phyloP scores from a whole-genome alignment of 2,888 invertebrate genomes.

The Pilophorus perplexus region DNA sequence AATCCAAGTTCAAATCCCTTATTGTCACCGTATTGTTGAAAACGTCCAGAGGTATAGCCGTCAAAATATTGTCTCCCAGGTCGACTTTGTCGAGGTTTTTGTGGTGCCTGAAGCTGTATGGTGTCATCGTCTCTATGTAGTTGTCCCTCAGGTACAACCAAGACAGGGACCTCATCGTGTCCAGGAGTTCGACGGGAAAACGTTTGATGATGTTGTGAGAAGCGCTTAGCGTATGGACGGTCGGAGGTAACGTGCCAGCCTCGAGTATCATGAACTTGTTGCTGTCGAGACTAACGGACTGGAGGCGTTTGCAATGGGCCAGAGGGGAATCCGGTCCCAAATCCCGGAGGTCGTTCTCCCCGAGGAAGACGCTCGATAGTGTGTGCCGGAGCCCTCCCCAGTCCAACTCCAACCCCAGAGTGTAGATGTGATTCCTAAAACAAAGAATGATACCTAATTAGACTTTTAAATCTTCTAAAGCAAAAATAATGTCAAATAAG shows the following conservation, averaged over 20 bases:
- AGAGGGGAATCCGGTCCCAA: slow-evolving; percentile 58
- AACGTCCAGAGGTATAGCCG: slow-evolving; percentile 57
- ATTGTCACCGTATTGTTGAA: slow-evolving; percentile 53
- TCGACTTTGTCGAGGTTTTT: slow-evolving; percentile 78
- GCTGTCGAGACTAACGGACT: slow-evolving; percentile 67
- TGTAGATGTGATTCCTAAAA: slow-evolving; percentile 74
- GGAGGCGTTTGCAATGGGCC: slow-evolving; percentile 62
- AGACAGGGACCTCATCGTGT: slow-evolving; percentile 62
- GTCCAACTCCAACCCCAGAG: slow-evolving; percentile 64
- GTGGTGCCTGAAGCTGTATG: slow-evolving; percentile 58
- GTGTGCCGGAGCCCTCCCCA: slow-evolving; percentile 78
- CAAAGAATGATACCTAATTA: no score
- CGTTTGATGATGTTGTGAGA: slow-evolving; percentile 70
- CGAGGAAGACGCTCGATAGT: slow-evolving; percentile 72
- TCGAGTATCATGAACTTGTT: slow-evolving; percentile 67
- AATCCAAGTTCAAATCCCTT: slow-evolving; percentile 54
- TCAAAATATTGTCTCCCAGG: slow-evolving; percentile 78
- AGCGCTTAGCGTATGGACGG: slow-evolving; percentile 68
- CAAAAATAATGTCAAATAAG: no score
- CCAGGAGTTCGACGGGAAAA: slow-evolving; percentile 65
- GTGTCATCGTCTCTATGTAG: slow-evolving; percentile 59
- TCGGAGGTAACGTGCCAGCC: slow-evolving; percentile 63
- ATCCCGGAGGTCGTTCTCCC: slow-evolving; percentile 76
- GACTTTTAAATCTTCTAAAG: no score
- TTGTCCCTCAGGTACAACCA: slow-evolving; percentile 69